phyloP scores from a whole-genome alignment of 2,797 vertebrate species.

The Takifugu rubripes region DNA sequence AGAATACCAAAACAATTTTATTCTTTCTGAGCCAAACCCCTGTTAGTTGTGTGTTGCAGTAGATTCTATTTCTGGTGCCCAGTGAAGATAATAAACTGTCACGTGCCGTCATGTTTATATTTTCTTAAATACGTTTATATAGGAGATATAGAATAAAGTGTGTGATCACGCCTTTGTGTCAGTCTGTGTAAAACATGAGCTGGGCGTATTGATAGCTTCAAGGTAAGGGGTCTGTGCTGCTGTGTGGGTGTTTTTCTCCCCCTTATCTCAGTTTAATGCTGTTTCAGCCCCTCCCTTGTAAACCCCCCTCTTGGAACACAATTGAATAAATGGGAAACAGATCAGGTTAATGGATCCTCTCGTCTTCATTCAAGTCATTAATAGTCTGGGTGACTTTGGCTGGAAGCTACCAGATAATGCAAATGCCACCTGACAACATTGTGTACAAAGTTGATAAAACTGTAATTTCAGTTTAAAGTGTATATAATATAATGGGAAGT shows the following conservation, averaged over 20 bases:
- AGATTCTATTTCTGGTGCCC: conserved; percentile 41
- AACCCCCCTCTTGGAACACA: conserved; percentile 38
- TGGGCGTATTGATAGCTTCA: conserved; percentile 1
- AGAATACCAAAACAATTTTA: conserved; percentile 38
- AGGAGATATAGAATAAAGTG: conserved; percentile 61
- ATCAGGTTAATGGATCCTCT: conserved; percentile 17
- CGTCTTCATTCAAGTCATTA: conserved; percentile 21
- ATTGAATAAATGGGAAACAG: conserved; percentile 60
- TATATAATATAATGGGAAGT: neutral
- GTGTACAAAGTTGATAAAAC: neutral
- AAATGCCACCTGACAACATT: conserved; percentile 25
- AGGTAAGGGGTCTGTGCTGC: conserved; percentile 1
- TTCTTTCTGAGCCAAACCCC: conserved; percentile 52
- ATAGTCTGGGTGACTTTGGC: conserved; percentile 20
- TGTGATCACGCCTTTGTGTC: conserved; percentile 37
- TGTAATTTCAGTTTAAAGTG: neutral
- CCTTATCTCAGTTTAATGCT: conserved; percentile 53
- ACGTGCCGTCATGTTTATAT: conserved; percentile 64
- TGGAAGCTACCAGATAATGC: conserved; percentile 13
- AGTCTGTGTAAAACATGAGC: conserved; percentile 19
- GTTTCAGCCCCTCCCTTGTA: conserved; percentile 33
- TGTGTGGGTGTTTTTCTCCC: conserved; percentile 7
- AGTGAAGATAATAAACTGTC: conserved; percentile 58
- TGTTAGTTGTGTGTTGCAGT: conserved; percentile 40
- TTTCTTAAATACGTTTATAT: conserved; percentile 66